Base-by-base conservation (phyloP, 1,140 invertebrate genomes). In the Pteromalus puparum region DNA sequence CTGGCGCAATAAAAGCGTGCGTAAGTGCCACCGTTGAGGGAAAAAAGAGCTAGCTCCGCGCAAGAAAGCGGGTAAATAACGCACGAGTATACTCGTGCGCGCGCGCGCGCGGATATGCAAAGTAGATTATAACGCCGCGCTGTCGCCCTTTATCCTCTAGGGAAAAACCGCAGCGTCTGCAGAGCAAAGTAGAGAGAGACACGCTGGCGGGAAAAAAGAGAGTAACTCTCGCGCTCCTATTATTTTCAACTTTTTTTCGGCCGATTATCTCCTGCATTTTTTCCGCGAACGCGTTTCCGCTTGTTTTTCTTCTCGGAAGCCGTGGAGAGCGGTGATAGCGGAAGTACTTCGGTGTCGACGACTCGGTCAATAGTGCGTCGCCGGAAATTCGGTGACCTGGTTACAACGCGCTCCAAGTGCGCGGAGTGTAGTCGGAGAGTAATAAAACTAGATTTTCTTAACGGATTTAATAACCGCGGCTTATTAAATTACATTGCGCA, bases 231-330 rank as follows among this genome's bases (percentile, higher is more conserved):
- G 81, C 53, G 24, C 0, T 13, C 53, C 82, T 77, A 87, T 79
- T 80, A 65, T 87, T 84, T 82, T 83, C 72, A 85, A 81, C 76
- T 79, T 73, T 76, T 74, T 84, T 42, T 42, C 68, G 68, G 74
- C 68, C 81, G 78, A 85, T 81, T 85, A 67, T 85, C 85, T 80
- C 76, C 74, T 80, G 78, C n/a, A 84, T 86, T 74, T 80, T 85
- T 75, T 73, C 42, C 38, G n/a, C 70, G 68, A 65, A 78, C 48
- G 24, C 67, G 67, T 2, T 30, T 9, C 67, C 24, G 26, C 26
- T 70, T 28, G 28, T n/a, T 61, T 61, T 61, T n/a, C 53, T 61
- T 61, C 53, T n/a, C 10, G 67, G 67, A 28, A 30, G 53, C 53
- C 18, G 67, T n/a, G n/a, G n/a, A n/a, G n/a, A n/a, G n/a, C n/a